Percentiles rank a stretch among this genome's conserved stretches.
Conservation (phyloP, 2,888 invertebrate species). For the Polymixis flavicincta region DNA sequence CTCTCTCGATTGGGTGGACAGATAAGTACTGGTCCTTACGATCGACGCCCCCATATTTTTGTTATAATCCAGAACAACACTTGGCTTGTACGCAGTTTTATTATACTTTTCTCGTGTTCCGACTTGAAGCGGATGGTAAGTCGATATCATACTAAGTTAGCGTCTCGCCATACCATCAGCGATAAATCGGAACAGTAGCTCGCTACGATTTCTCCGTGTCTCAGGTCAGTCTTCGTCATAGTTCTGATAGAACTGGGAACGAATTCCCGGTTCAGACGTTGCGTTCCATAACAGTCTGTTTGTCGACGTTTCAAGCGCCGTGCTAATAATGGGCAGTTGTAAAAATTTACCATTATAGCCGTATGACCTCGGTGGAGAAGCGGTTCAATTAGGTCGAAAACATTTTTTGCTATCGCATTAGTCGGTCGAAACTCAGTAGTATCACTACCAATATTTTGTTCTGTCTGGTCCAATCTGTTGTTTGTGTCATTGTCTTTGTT, state of each 20-base stretch:
- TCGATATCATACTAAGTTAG: conserved; percentile 13
- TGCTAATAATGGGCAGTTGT: conserved; percentile 4
- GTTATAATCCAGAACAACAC: conserved; percentile 11
- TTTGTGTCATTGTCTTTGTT: too few species aligned
- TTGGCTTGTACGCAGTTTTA: not conserved
- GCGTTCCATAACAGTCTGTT: conserved; percentile 6
- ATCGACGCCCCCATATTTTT: conserved; percentile 15
- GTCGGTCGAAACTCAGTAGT: not conserved
- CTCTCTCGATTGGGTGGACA: conserved; percentile 7
- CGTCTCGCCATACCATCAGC: conserved; percentile 7
- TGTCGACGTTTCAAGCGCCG: not conserved
- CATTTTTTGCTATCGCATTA: conserved; percentile 10
- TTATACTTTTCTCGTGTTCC: not conserved
- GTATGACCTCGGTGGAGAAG: conserved; percentile 6
- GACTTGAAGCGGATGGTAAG: not conserved
- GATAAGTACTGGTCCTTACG: conserved; percentile 18
- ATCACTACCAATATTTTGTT: too few species aligned
- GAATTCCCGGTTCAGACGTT: conserved; percentile 18
- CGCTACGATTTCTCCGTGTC: not conserved
- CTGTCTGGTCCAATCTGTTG: too few species aligned
- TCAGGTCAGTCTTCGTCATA: conserved; percentile 1
- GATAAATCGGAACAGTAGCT: conserved; percentile 7
- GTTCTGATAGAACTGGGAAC: conserved; percentile 1
- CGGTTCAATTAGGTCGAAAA: not conserved
- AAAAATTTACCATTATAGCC: conserved; percentile 1